Evolutionary conservation across 2,113 vertebrate species (phyloP).

Genomic region (Pteruthius melanotis): DNA sequence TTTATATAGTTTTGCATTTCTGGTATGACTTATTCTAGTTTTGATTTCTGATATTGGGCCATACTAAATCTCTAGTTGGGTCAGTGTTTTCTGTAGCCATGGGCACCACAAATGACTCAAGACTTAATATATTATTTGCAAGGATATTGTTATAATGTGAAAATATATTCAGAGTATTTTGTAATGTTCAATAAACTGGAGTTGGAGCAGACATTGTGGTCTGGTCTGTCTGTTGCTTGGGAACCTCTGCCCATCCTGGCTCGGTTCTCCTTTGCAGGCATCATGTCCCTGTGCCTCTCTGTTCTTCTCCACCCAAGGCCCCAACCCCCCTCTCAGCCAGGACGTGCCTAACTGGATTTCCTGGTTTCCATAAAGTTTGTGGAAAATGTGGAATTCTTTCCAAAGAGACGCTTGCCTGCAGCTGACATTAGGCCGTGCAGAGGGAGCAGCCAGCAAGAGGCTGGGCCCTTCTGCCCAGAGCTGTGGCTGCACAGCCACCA

Average conservation of each 20-base stretch:
- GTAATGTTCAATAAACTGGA: slow-evolving; percentile 53
- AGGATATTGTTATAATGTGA: slow-evolving; percentile 57
- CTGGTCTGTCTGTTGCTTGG: background rate
- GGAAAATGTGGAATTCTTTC: slow-evolving; percentile 31
- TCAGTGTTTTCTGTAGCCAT: slow-evolving; percentile 52
- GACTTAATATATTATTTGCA: slow-evolving; percentile 39
- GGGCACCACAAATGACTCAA: slow-evolving; percentile 29
- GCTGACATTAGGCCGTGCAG: accelerated
- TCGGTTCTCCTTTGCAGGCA: background rate
- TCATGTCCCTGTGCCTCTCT: background rate
- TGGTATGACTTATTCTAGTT: slow-evolving; percentile 42
- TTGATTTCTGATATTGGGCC: slow-evolving; percentile 31
- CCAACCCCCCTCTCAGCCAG: background rate
- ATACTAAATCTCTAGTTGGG: slow-evolving; percentile 22
- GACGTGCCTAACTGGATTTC: background rate
- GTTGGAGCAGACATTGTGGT: background rate
- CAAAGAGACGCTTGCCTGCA: background rate
- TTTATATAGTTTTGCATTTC: slow-evolving; percentile 63
- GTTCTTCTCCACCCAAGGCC: background rate
- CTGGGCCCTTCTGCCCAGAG: background rate
- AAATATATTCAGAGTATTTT: slow-evolving; percentile 55
- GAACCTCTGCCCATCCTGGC: background rate
- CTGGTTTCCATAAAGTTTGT: background rate
- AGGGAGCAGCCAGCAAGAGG: background rate
- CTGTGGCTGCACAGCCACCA: background rate